phyloP scores from a whole-genome alignment of 2,888 invertebrate genomes.

The Conomelus anceps region DNA sequence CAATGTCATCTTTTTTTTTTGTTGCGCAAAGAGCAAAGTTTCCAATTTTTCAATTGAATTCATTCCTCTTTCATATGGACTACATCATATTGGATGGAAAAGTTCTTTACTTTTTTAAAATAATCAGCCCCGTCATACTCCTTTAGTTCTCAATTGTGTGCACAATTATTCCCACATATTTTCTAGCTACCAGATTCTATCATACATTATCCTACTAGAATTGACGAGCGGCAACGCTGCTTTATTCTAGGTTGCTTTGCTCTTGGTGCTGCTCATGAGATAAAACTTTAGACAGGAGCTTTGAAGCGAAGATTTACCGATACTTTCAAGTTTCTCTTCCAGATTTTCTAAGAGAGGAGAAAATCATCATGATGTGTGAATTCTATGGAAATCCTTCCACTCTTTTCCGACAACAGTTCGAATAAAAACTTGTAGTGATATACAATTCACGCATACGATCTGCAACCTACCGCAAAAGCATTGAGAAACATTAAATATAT shows the following conservation, averaged over 20 bases:
- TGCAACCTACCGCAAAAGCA: not conserved
- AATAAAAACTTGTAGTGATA: not conserved
- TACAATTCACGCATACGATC: not conserved
- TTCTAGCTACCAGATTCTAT: too few relatives aligned
- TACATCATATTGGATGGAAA: too few relatives aligned
- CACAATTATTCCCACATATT: too few relatives aligned
- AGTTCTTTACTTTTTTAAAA: too few relatives aligned
- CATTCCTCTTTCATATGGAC: too few relatives aligned
- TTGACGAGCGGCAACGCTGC: not conserved
- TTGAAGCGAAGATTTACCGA: not conserved
- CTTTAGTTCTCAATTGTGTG: too few relatives aligned
- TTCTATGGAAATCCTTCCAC: not conserved
- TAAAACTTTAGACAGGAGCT: not conserved
- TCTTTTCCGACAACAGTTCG: not conserved
- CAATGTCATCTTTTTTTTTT: too few relatives aligned
- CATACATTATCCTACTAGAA: too few relatives aligned
- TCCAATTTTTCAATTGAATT: too few relatives aligned
- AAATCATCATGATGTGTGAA: not conserved
- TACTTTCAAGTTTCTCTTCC: not conserved
- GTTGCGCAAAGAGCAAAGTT: too few relatives aligned
- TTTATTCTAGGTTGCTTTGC: not conserved
- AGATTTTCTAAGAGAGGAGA: not conserved
- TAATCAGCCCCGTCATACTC: too few relatives aligned
- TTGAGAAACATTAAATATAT: not conserved
- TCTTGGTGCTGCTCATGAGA: not conserved